Evolutionary conservation across 2,888 invertebrate genomes (phyloP).

Genomic region (Formica aserva): DNA sequence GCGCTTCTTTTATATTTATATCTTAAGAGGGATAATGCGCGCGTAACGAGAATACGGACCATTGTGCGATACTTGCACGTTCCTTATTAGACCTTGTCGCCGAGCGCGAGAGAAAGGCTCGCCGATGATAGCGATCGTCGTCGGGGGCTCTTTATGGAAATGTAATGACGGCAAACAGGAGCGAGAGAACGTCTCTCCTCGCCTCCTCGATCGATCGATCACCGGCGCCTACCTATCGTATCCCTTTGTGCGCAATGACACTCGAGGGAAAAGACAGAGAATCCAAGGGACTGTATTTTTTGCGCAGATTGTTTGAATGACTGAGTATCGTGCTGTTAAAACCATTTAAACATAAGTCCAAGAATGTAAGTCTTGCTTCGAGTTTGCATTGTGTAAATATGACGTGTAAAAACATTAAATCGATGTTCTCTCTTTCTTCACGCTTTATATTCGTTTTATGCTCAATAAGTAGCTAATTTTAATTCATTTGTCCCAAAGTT

Average conservation of each 20-base stretch:
- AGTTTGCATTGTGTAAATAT: not conserved
- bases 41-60: not conserved
- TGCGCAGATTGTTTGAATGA: constrained; percentile 5
- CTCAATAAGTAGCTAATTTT: not conserved
- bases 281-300: not conserved
- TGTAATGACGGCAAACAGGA: constrained; percentile 16
- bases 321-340: not conserved
- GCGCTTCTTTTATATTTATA: not conserved
- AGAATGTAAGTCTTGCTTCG: not conserved
- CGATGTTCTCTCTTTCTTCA: not conserved
- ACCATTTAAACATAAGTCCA: not conserved
- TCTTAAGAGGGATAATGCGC: not conserved
- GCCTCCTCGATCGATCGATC: constrained; percentile 25
- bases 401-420: not conserved
- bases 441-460: not conserved
- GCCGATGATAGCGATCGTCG: not conserved
- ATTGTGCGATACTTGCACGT: not conserved
- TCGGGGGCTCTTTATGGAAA: constrained; percentile 22
- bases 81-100: constrained; percentile 23
- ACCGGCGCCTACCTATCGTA: not conserved
- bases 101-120: not conserved
- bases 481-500: not conserved
- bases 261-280: constrained; percentile 2
- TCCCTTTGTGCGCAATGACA: constrained; percentile 13
- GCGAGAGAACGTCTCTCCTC: not conserved